phyloP scores from a whole-genome alignment of 2,888 invertebrate species.

The Heliconius cydno region DNA sequence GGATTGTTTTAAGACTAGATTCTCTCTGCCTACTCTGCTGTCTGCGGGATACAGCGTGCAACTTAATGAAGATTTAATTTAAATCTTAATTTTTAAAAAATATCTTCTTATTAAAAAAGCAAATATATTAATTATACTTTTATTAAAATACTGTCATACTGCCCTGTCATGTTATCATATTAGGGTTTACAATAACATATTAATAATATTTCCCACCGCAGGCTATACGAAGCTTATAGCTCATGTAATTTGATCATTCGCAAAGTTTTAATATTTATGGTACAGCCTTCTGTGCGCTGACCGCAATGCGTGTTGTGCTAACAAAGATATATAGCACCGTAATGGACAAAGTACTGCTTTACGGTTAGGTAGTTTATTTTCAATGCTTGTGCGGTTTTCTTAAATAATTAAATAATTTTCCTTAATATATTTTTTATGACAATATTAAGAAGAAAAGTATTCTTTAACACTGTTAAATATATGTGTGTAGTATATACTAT shows the following conservation, averaged over 20 bases:
- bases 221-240: constrained; percentile 19
- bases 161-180: background rate
- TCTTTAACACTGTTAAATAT: too few relatives aligned
- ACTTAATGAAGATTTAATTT: too few relatives aligned
- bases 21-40: too few relatives aligned
- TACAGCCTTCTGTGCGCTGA: constrained; percentile 36
- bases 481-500: too few relatives aligned
- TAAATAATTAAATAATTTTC: background rate
- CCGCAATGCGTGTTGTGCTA: constrained; percentile 43
- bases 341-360: constrained; percentile 39
- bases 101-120: too few relatives aligned
- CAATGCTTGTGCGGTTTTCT: constrained; percentile 39
- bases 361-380: constrained; percentile 42
- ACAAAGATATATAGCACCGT: constrained; percentile 42
- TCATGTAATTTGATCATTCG: constrained; percentile 33
- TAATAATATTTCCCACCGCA: constrained; percentile 1
- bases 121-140: too few relatives aligned
- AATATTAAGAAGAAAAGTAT: too few relatives aligned
- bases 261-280: constrained; percentile 33
- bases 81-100: too few relatives aligned
- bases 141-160: too few relatives aligned
- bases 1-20: too few relatives aligned
- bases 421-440: background rate
- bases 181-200: background rate
- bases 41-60: too few relatives aligned